A percentile compares a stretch with the other conserved stretches of the same genome.
These are phyloP conservation scores for Nebria salina DNA, from an alignment of 2,888 invertebrate genomes.

Conservation along the genomic window DNA sequence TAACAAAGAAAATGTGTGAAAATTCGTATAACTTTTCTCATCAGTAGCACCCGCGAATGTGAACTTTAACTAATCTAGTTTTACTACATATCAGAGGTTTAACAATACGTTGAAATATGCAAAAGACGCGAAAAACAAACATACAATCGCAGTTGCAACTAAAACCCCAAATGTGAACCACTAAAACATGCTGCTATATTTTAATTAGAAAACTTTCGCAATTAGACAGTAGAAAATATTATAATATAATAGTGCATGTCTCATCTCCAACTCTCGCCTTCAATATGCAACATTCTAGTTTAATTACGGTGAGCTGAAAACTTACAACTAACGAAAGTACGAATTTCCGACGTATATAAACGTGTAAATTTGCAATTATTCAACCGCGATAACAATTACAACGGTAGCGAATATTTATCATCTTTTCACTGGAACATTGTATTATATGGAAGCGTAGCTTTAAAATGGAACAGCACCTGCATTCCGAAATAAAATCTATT, in stretches of 20 bases:
- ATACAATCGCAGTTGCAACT: neutral
- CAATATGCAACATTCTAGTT: slow-evolving; percentile 41
- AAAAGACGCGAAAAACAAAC: neutral
- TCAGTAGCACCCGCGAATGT: neutral
- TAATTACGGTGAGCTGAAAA: slow-evolving; percentile 39
- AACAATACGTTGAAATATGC: neutral
- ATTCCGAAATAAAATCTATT: too few species aligned
- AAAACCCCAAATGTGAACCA: neutral
- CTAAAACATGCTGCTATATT: slow-evolving; percentile 30
- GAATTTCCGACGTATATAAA: slow-evolving; percentile 31
- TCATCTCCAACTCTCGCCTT: slow-evolving; percentile 26
- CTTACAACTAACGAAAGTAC: slow-evolving; percentile 35
- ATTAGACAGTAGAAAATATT: slow-evolving; percentile 40
- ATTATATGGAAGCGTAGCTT: slow-evolving; percentile 11
- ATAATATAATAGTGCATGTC: slow-evolving; percentile 41
- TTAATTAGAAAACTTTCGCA: slow-evolving; percentile 42
- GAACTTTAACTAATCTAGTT: neutral
- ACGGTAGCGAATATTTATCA: slow-evolving; percentile 27
- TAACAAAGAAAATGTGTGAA: neutral
- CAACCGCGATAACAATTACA: slow-evolving; percentile 15
- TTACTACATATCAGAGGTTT: neutral
- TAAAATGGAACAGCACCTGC: slow-evolving; percentile 18
- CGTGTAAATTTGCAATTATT: slow-evolving; percentile 41
- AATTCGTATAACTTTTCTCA: slow-evolving; percentile 1
- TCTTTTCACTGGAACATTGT: neutral